Conservation (phyloP, 1,140 invertebrate genomes). For the Drosophila biarmipes region DNA sequence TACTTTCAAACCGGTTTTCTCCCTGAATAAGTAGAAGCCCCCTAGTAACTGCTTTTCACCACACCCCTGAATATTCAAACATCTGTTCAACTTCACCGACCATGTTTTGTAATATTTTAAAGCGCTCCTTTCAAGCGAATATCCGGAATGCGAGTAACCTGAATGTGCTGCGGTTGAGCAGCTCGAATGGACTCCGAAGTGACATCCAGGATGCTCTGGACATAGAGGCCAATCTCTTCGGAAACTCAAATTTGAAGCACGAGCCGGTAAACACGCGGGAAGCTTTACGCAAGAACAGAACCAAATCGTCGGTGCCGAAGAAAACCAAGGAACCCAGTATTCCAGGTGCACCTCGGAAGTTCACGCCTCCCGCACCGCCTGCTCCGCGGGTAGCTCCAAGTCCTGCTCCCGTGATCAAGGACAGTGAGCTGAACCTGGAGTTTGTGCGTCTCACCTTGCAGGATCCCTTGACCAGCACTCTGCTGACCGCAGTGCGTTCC, state of each 20-base stretch:
- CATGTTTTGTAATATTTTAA: constrained; percentile 66
- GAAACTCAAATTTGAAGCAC: constrained; percentile 61
- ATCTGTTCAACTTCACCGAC: constrained; percentile 14
- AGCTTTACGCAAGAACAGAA: constrained; percentile 67
- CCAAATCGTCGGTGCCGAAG: constrained; percentile 1
- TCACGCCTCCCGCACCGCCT: neutral
- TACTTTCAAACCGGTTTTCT: no score
- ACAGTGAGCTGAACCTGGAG: constrained; percentile 61
- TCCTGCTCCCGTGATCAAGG: constrained; percentile 49
- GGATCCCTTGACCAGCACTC: constrained; percentile 64
- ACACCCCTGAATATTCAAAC: constrained; percentile 8
- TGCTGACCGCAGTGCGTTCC: constrained; percentile 88
- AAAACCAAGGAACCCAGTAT: constrained; percentile 22
- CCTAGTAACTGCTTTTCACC: no score
- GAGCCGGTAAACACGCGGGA: constrained; percentile 63
- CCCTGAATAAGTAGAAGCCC: neutral
- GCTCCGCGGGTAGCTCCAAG: neutral
- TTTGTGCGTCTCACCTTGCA: constrained; percentile 64
- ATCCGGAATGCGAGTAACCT: constrained; percentile 35
- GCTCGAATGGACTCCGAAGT: constrained; percentile 28
- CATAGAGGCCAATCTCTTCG: constrained; percentile 74
- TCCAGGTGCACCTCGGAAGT: constrained; percentile 3
- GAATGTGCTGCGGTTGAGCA: constrained; percentile 30
- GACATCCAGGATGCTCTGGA: constrained; percentile 66
- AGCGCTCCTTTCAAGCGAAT: constrained; percentile 35